Percentiles rank a stretch among this genome's conserved stretches.
Evolutionary conservation across 2,113 vertebrate genomes (phyloP).

Genomic region (Rhabdomys dilectus): DNA sequence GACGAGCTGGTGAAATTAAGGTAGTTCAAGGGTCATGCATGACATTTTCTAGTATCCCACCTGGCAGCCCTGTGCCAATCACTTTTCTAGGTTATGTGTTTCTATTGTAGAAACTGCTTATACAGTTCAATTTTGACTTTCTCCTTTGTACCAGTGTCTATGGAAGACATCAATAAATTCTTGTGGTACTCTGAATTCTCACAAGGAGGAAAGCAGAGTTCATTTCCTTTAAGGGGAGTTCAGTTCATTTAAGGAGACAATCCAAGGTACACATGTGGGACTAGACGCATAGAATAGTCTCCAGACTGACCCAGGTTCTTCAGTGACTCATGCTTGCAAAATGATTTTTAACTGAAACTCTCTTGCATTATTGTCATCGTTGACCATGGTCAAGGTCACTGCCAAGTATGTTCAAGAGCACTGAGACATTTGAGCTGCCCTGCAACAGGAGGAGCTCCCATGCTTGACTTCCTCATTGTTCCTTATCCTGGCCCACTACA

Average conservation of each 20-base stretch:
- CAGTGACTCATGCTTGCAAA: not conserved
- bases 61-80: not conserved
- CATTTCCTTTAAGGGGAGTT: too few relatives aligned
- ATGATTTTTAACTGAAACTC: not conserved
- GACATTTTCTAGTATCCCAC: not conserved
- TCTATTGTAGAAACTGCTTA: not conserved
- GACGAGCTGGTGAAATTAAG: not conserved
- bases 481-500: rapidly evolving
- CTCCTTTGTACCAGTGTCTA: not conserved
- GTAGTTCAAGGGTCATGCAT: not conserved
- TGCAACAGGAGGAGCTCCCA: rapidly evolving
- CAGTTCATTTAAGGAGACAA: not conserved
- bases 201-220: not conserved
- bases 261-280: not conserved
- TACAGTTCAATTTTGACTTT: slow-evolving; percentile 2
- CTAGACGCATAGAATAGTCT: not conserved
- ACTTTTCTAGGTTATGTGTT: not conserved
- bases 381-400: not conserved
- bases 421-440: not conserved
- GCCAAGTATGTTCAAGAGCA: not conserved
- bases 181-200: not conserved
- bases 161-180: not conserved
- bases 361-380: not conserved
- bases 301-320: not conserved
- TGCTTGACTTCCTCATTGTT: not conserved